A percentile compares a stretch with the other conserved stretches of the same genome.
phyloP scores from a whole-genome alignment of 2,797 vertebrate genomes.

The Mycteria americana region DNA sequence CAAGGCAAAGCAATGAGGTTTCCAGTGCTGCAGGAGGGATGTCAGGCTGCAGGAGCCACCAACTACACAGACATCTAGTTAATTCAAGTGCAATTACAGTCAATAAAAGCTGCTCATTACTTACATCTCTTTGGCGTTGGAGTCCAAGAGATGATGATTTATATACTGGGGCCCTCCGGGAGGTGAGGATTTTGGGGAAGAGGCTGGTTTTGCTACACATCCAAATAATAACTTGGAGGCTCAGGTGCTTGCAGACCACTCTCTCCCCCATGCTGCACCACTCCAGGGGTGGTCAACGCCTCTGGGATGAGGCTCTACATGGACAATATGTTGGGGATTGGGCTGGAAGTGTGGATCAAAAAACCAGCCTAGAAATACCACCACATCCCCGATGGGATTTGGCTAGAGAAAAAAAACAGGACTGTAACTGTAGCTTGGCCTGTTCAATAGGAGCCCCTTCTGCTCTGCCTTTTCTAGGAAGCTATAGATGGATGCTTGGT shows the following conservation, averaged over 20 bases:
- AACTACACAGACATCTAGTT: not conserved
- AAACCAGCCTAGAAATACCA: not conserved
- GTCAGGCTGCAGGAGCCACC: slow-evolving; percentile 32
- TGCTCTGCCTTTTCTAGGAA: not conserved
- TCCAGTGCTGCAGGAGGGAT: not conserved
- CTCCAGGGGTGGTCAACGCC: not conserved
- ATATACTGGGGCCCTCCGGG: not conserved
- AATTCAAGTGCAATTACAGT: not conserved
- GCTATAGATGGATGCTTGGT: not conserved
- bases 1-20: not conserved
- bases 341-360: not conserved
- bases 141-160: not conserved
- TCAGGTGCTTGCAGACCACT: not conserved
- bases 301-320: not conserved
- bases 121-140: not conserved
- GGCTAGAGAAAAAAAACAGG: not conserved
- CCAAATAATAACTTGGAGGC: not conserved
- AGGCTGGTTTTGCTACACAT: not conserved
- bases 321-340: not conserved
- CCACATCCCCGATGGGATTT: not conserved
- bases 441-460: not conserved
- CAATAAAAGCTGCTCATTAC: not conserved
- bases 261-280: not conserved
- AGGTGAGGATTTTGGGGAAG: not conserved
- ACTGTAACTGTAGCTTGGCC: not conserved